phyloP scores from a whole-genome alignment of 1,140 invertebrate genomes.

The Palaemon carinicauda region DNA sequence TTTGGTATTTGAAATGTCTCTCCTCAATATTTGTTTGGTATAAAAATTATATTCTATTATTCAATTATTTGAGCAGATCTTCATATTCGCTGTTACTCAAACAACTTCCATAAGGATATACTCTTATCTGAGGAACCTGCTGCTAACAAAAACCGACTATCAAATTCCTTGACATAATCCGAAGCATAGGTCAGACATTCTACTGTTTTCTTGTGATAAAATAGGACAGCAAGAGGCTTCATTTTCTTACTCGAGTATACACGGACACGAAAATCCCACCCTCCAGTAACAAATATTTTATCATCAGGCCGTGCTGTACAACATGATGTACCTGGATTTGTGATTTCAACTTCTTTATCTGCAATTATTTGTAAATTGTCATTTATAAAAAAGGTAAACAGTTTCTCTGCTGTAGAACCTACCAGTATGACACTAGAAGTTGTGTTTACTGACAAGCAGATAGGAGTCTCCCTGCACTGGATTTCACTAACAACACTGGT shows the following conservation, averaged over 20 bases:
- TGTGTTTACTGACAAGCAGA: conserved; percentile 49
- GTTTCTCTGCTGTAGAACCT: conserved; percentile 53
- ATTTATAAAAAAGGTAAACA: conserved; percentile 38
- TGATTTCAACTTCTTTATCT: conserved; percentile 40
- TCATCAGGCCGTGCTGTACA: conserved; percentile 44
- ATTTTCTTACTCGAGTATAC: conserved; percentile 53
- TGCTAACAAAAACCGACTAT: conserved; percentile 39
- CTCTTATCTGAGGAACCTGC: conserved; percentile 55
- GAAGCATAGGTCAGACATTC: conserved; percentile 48
- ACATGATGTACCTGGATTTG: conserved; percentile 48
- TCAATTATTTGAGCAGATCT: too few relatives aligned
- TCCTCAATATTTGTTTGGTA: too few relatives aligned
- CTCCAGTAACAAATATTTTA: conserved; percentile 50
- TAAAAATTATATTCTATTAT: too few relatives aligned
- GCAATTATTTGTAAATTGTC: conserved; percentile 15
- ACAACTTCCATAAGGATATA: conserved; percentile 51
- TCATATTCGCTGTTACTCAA: too few relatives aligned
- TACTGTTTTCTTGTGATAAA: conserved; percentile 57
- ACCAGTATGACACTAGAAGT: conserved; percentile 32
- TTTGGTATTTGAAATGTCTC: too few relatives aligned
- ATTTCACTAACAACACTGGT: conserved; percentile 23
- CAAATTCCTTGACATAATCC: conserved; percentile 33
- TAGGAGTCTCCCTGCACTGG: conserved; percentile 45
- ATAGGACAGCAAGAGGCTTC: conserved; percentile 55
- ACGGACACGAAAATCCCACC: conserved; percentile 58